Base-by-base conservation (phyloP, 1,140 invertebrate species). In the Homarus americanus region DNA sequence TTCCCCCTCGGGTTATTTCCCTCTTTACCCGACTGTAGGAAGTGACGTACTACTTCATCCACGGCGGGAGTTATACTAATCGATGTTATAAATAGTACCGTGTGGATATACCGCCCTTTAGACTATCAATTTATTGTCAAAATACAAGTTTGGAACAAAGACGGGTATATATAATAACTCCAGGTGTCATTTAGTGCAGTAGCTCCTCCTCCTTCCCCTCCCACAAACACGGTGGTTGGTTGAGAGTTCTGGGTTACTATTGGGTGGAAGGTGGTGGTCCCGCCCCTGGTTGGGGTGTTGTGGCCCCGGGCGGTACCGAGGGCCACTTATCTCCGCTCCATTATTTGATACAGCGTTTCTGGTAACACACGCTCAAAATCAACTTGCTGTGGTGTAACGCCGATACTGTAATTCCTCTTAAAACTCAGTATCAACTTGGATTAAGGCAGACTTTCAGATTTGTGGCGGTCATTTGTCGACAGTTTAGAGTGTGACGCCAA, bases 331-430 rank as follows among this genome's bases (percentile, higher is more conserved):
- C 87, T 75, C 44, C 44, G 44, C 88, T 90, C 69, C 88, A 90
- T 90, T 90, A 90, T 90, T 90, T 90, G 88, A 84, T 90, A 90
- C 88, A 90, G 63, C 88, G 88, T 73, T 84, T 83, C 66, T 90
- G 72, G 88, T 90, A 90, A 90, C 88, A 90, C 88, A 90, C 88
- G 82, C 88, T 90, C 88, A 90, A 83, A 84, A 83, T 90, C 88
- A 90, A 90, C 88, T 90, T 90, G 88, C 88, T 83, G 80, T 83
- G 80, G 69, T 76, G 69, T 83, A 75, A 82, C 88, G 88, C 72
- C 88, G 72, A 84, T 83, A 84, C 88, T 40, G 80, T 90, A 90
- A 90, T 90, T 75, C 88, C 88, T 90, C 82, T 78, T 90, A 90
- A 90, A 90, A 87, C 86, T 87, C 53, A 63, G 86, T 69, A 87